Evolutionary conservation across 2,113 vertebrate genomes (phyloP), one percentile per base, ranked within the genome.

Genomic region (Boleophthalmus pectinirostris): DNA sequence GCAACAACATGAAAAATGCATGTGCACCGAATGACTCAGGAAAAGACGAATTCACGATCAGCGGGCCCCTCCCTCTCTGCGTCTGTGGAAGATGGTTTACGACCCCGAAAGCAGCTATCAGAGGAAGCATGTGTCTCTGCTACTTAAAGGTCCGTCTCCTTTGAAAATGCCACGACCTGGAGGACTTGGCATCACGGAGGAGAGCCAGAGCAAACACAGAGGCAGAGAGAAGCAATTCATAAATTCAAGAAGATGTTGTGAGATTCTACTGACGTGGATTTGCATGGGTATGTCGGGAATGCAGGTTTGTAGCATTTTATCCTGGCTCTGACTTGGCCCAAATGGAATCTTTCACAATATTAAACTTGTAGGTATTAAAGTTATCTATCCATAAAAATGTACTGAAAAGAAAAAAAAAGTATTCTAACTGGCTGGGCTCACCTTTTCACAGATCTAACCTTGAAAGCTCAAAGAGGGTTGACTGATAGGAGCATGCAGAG

Each of bases 181-280:
- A 11, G 46, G 58, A 43, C 2, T 51, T 33, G 21, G 78, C 75
- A 24, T 60, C 24, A 54, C 45, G 72, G 70, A 38, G 23, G 18
- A 16, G 6, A 72, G 72, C 43, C 12, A 78, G 21, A 70, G 72
- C 33, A 72, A 81, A 61, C 65, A 78, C 67, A 15, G 33, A 35
- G 13, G 20, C 25, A 12, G n/a, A 5, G 24, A 24, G 56, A 57
- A 23, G 23, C 21, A 12, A 24, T 57, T 57, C n/a, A 57, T 54
- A n/a, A 3, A 8, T 54, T 54, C n/a, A 10, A n/a, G 18, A 10
- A 7, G n/a, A 15, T 6, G 15, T 16, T 51, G 18, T 45, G 43
- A 45, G 43, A 45, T 45, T 45, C 43, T 45, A 11, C 29, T 29
- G 29, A 29, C 29, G 0, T 10, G 7, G 4, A 43, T 43, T 43